Percentiles rank a stretch among this genome's conserved stretches.
Evolutionary conservation across 2,888 invertebrate species (phyloP).

Genomic region (Tuberolachnus salignus): DNA sequence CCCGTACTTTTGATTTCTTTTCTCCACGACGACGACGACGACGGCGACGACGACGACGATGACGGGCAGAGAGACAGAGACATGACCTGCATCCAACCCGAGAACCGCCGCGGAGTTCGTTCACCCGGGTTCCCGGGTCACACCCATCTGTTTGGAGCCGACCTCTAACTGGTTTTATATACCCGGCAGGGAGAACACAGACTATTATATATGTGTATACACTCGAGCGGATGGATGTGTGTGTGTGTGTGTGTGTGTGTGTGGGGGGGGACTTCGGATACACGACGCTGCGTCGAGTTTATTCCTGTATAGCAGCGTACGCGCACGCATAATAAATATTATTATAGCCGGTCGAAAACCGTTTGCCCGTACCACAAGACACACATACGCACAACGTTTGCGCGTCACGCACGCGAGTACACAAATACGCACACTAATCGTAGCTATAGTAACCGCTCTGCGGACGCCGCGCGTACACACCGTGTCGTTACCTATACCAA

Average conservation of each 20-base stretch:
- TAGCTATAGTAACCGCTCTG: too few species aligned
- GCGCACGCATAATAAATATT: constrained; percentile 1
- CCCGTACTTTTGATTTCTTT: constrained; percentile 53
- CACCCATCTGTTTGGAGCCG: constrained; percentile 47
- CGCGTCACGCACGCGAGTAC: neutral
- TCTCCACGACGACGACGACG: neutral
- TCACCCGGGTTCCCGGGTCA: constrained; percentile 41
- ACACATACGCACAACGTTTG: neutral
- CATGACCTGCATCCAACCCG: constrained; percentile 53
- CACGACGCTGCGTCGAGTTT: constrained; percentile 33
- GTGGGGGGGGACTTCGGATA: constrained; percentile 12
- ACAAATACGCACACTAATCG: neutral
- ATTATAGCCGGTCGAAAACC: neutral
- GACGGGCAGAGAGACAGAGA: neutral
- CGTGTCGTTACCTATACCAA: too few species aligned
- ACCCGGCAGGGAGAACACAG: constrained; percentile 37
- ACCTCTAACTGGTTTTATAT: constrained; percentile 53
- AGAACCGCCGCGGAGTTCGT: constrained; percentile 38
- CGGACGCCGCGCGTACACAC: too few species aligned
- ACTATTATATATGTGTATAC: neutral
- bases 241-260: neutral
- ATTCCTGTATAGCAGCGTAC: neutral
- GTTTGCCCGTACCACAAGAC: neutral
- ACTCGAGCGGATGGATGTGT: too few species aligned
- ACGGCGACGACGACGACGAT: neutral